A percentile compares a stretch with the other conserved stretches of the same genome.
These are phyloP conservation scores for Anisognathus igniventris DNA, from an alignment of 2,797 vertebrate genomes.

Conservation along the genomic window DNA sequence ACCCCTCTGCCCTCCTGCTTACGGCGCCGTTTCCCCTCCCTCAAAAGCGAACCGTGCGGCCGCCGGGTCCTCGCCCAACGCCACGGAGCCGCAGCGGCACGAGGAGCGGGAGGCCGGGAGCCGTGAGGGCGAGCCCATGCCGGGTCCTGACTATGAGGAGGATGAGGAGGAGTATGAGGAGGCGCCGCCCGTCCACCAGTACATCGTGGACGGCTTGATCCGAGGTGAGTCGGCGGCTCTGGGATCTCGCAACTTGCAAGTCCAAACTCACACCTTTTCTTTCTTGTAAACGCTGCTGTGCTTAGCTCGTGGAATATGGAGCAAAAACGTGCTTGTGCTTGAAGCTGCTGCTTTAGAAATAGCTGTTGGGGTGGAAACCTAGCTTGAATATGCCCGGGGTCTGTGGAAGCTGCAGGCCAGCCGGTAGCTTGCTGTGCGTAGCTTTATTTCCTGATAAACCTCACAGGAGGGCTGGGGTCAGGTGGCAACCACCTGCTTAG, in stretches of 20 bases:
- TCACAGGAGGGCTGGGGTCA: background rate
- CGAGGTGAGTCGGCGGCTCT: slow-evolving; percentile 59
- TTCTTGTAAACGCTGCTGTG: rapidly evolving
- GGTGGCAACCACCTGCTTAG: rapidly evolving
- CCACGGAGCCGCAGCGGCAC: slow-evolving; percentile 14
- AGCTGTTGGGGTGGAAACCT: background rate
- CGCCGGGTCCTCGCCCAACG: slow-evolving; percentile 3
- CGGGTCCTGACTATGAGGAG: slow-evolving; percentile 49
- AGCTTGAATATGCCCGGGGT: rapidly evolving
- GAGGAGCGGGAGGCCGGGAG: background rate
- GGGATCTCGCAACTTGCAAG: background rate
- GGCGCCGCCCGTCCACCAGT: slow-evolving; percentile 46
- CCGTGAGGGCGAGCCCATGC: background rate
- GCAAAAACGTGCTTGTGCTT: background rate
- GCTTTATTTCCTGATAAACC: background rate
- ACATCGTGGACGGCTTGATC: slow-evolving; percentile 38
- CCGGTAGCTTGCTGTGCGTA: too few relatives aligned
- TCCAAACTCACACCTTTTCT: rapidly evolving
- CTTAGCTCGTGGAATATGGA: rapidly evolving
- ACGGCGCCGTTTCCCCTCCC: background rate
- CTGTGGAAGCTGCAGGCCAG: background rate
- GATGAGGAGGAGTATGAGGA: slow-evolving; percentile 59
- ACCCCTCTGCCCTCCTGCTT: background rate
- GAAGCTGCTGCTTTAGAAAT: background rate
- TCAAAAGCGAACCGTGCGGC: background rate